Base-by-base conservation (phyloP, 2,113 vertebrate species). In the Plestiodon gilberti region DNA sequence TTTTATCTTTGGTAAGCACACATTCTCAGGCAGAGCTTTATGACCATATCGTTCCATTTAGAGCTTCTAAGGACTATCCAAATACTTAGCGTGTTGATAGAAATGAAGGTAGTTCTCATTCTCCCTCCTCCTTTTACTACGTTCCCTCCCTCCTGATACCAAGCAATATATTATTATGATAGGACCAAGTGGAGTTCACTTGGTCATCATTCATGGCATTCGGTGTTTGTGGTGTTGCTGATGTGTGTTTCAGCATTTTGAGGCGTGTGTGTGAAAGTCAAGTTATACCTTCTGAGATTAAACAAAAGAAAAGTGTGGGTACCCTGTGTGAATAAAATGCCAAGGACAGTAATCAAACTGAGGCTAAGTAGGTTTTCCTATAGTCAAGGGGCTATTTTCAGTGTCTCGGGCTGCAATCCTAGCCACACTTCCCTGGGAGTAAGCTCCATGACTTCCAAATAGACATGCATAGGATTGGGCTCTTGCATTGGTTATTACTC, bases 41-140 rank as follows among this genome's bases (percentile, higher is more conserved):
- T 48, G 22, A 76, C 28, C 35, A 6, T 75, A 52, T n/a, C 18
- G 28, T 84, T 65, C 23, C 28, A n/a, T 15, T 23, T 23, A 43
- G 30, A 23, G 40, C 71, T 43, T 25, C 48, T 64, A 52, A 48
- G 71, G 73, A 15, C 40, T 65, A 25, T 64, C 81, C 48, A 82
- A 15, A 71, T 64, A 8, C 28, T 22, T 10, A 81, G 43, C 20
- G 38, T 15, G 25, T 23, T 76, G 30, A 25, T 52, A 52, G 48
- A 8, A 15, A 65, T 73, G 28, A 90, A 92, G 88, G 87, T 90
- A 87, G 84, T 87, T 93, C 52, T 83, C 94, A 85, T 93, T 85
- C 91, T 35, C 89, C 59, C 9, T 30, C 78, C 86, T 78, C 15
- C 0, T 81, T 75, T 84, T 88, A 93, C 85, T 91, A 87, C 89